Evolutionary conservation across 2,113 vertebrate genomes (phyloP).

Genomic region (Origma solitaria): DNA sequence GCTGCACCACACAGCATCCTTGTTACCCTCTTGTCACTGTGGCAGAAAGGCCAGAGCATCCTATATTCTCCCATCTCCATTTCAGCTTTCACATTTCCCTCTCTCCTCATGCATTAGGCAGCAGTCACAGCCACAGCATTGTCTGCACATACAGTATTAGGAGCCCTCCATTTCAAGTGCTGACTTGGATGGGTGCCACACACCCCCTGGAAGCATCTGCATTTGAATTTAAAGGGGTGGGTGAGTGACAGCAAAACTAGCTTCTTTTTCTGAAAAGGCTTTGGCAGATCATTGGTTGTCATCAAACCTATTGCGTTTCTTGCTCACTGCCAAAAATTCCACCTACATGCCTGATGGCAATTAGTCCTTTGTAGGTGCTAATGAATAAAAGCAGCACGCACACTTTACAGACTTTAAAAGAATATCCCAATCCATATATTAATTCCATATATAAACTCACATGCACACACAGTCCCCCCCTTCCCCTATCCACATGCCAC

Average conservation of each 20-base stretch:
- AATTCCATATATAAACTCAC: slow-evolving; percentile 64
- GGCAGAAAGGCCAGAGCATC: not conserved
- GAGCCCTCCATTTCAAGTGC: slow-evolving; percentile 55
- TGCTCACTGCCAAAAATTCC: slow-evolving; percentile 78
- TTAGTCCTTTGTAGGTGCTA: slow-evolving; percentile 79
- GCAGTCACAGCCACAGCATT: not conserved
- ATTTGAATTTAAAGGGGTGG: slow-evolving; percentile 80
- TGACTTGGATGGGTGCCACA: slow-evolving; percentile 65
- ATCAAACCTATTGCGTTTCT: slow-evolving; percentile 79
- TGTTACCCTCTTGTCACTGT: not conserved
- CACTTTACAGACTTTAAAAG: slow-evolving; percentile 64
- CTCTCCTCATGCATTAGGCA: not conserved
- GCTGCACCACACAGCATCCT: not conserved
- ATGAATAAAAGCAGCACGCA: slow-evolving; percentile 77
- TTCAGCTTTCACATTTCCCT: not conserved
- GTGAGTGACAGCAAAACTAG: slow-evolving; percentile 77
- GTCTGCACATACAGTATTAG: slow-evolving; percentile 32
- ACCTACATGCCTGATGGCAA: slow-evolving; percentile 84
- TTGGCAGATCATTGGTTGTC: slow-evolving; percentile 80
- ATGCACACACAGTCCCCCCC: not conserved
- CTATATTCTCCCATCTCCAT: not conserved
- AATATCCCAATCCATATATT: slow-evolving; percentile 66
- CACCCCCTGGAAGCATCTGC: slow-evolving; percentile 73
- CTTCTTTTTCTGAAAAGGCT: slow-evolving; percentile 75
- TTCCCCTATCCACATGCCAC: slow-evolving; percentile 38